Evolutionary conservation across 2,797 vertebrate species (phyloP).

Genomic region (Morus bassanus): DNA sequence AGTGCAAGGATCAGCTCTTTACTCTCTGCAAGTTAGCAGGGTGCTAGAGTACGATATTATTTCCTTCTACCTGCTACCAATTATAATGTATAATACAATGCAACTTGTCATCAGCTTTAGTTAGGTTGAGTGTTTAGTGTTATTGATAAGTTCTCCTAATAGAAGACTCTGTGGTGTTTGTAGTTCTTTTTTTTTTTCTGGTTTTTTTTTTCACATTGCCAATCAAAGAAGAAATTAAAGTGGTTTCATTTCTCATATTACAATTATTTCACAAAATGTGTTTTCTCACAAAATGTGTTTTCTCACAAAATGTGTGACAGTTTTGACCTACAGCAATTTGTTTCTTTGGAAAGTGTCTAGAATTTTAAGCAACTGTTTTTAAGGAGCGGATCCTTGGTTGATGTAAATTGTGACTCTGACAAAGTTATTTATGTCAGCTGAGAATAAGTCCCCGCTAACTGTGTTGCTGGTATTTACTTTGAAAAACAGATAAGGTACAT

Average conservation of each 20-base stretch:
- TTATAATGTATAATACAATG: background rate
- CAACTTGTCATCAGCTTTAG: background rate
- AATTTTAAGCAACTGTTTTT: background rate
- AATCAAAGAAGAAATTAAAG: background rate
- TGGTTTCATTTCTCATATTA: background rate
- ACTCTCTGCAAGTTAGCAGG: background rate
- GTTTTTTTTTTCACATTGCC: background rate
- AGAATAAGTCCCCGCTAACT: background rate
- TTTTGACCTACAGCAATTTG: background rate
- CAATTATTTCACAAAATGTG: background rate
- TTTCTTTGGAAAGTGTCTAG: background rate
- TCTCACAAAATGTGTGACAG: background rate
- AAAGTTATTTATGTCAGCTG: background rate
- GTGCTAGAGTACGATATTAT: background rate
- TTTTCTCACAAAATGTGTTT: background rate
- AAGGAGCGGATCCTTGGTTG: background rate
- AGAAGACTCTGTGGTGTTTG: background rate
- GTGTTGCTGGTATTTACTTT: background rate
- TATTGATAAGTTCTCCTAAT: background rate
- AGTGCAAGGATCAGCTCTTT: background rate
- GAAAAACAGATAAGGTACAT: background rate
- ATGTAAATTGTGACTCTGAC: background rate
- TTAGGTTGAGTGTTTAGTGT: background rate
- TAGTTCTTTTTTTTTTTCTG: background rate
- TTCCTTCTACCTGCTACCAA: background rate